Evolutionary conservation across 2,113 vertebrate genomes (phyloP).

Genomic region (Pristiophorus japonicus): DNA sequence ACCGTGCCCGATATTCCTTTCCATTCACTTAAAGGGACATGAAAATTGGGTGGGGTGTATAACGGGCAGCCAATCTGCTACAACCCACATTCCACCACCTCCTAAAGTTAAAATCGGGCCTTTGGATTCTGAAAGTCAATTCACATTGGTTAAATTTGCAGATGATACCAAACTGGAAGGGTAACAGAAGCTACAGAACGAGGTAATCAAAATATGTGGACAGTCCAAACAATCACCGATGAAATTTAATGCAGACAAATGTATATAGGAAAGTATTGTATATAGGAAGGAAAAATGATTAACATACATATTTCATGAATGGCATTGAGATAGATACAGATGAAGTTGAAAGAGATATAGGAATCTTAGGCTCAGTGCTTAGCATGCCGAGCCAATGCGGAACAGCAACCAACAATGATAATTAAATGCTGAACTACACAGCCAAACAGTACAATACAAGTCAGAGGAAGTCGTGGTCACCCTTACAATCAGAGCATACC

Average conservation of each 20-base stretch:
- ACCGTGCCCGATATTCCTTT: not conserved
- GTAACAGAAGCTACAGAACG: not conserved
- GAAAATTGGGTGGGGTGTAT: not conserved
- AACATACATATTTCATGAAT: not conserved
- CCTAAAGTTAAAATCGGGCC: not conserved
- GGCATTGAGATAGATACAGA: not conserved
- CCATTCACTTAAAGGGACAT: not conserved
- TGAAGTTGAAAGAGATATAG: not conserved
- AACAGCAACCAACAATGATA: not conserved
- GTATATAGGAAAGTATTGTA: no score
- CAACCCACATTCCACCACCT: not conserved
- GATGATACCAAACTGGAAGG: not conserved
- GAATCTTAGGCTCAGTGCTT: not conserved
- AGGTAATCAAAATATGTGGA: not conserved
- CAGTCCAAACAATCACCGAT: no score
- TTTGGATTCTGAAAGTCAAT: not conserved
- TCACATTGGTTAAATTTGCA: not conserved
- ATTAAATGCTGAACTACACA: not conserved
- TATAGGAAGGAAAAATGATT: not conserved
- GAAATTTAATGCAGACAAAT: no score
- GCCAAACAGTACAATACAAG: not conserved
- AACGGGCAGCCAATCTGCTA: not conserved
- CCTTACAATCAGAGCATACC: no score
- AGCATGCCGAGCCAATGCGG: no score
- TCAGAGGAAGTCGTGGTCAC: not conserved